A percentile compares a stretch with the other conserved stretches of the same genome.
These are phyloP conservation scores for Xylocampa areola DNA, from an alignment of 2,888 invertebrate genomes.

Conservation along the genomic window DNA sequence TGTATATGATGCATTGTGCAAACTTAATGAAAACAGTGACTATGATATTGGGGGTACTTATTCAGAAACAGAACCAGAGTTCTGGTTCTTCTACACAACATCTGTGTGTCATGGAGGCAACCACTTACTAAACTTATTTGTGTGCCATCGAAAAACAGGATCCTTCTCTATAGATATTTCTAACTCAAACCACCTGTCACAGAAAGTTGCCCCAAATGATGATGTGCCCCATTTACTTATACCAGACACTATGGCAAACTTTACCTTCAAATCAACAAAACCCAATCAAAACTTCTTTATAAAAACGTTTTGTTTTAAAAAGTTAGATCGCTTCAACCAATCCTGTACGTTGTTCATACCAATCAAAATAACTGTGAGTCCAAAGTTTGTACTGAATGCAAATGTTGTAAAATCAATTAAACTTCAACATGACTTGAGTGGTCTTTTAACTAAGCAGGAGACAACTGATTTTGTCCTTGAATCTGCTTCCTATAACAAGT, in stretches of 20 bases:
- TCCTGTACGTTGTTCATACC: constrained; percentile 71
- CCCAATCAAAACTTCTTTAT: constrained; percentile 71
- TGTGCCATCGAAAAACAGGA: constrained; percentile 71
- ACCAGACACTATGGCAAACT: constrained; percentile 59
- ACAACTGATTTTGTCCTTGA: constrained; percentile 73
- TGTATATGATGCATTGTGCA: constrained; percentile 67
- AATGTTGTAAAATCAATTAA: constrained; percentile 72
- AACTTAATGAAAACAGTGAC: constrained; percentile 63
- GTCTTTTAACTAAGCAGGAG: constrained; percentile 65
- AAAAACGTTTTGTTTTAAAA: constrained; percentile 72
- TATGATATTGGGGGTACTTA: constrained; percentile 82
- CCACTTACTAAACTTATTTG: constrained; percentile 77
- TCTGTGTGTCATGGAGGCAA: constrained; percentile 70
- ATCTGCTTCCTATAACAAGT: constrained; percentile 69
- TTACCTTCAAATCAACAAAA: constrained; percentile 65
- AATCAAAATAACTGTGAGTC: constrained; percentile 66
- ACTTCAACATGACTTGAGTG: constrained; percentile 70
- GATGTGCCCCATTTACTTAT: constrained; percentile 51
- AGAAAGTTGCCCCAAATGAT: constrained; percentile 31
- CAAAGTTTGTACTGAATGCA: constrained; percentile 64
- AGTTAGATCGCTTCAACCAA: constrained; percentile 54
- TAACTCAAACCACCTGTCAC: constrained; percentile 57
- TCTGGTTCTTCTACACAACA: constrained; percentile 80
- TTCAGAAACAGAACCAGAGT: constrained; percentile 65
- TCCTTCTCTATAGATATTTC: constrained; percentile 71